Base-by-base conservation (phyloP, 2,113 vertebrate species). In the Sarotherodon lohbergeri region DNA sequence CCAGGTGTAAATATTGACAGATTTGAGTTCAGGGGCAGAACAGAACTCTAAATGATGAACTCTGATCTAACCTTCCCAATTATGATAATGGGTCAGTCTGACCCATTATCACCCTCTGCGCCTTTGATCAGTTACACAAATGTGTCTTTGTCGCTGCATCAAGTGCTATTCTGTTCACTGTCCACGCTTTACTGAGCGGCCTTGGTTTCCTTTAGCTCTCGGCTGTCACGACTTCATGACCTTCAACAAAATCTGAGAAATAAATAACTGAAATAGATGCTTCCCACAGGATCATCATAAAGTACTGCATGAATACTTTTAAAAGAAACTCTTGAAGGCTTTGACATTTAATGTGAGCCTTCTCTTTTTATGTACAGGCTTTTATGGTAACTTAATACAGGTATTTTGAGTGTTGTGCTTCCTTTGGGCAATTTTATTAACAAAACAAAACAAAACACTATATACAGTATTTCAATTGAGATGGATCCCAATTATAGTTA, bases 61-160 rank as follows among this genome's bases (percentile, higher is more conserved):
- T 78, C 50, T 88, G 82, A 50, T 48, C 43, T 36, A 9, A 59
- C n/a, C 50, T 1, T 0, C 29, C 14, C 73, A 78, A 52, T 19
- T 78, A 50, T 57, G 8, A 36, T 80, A 16, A 16, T 80, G 27
- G 76, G 73, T 88, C 76, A 73, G 6, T 66, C 54, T 56, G 86
- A 83, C 86, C 71, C 80, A 9, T 50, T 78, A 22, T 24, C 27
- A 36, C 41, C 14, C 32, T 54, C 48, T 2, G 9, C 29, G 24
- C 8, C 39, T 76, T 76, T 78, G 43, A 50, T 50, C 71, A 5
- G 71, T 78, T 78, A 29, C 43, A 32, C 43, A 86, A 22, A 78
- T 50, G 14, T 78, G 24, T 17, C 36, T 86, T 71, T 80, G 56
- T 80, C 48, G 36, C 4, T 63, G 22, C 27, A 27, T 14, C 7